phyloP scores from a whole-genome alignment of 1,140 invertebrate genomes.

The Psix sp. region DNA sequence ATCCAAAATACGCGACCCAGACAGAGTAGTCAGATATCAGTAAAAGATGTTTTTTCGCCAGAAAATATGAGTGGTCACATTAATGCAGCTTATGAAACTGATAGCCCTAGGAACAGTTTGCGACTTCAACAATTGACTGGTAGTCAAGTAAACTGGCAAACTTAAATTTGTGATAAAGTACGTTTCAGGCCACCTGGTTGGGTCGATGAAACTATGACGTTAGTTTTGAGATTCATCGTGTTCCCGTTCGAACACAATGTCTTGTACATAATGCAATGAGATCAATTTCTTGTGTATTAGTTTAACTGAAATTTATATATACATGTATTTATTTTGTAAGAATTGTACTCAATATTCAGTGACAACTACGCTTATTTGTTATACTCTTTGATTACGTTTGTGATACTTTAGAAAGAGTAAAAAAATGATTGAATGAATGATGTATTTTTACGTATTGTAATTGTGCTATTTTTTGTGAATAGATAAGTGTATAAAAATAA shows the following conservation, averaged over 20 bases:
- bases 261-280: constrained; percentile 23
- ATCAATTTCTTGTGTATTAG: constrained; percentile 2
- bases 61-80: constrained; percentile 74
- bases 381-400: constrained; percentile 52
- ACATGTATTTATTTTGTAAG: constrained; percentile 10
- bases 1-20: constrained; percentile 77
- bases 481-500: too few species aligned
- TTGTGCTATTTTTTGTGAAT: background rate
- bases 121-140: constrained; percentile 66
- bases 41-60: constrained; percentile 76
- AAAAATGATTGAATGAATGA: background rate
- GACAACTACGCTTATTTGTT: constrained; percentile 65
- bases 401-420: constrained; percentile 27
- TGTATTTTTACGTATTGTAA: background rate
- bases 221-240: constrained; percentile 33
- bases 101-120: constrained; percentile 76
- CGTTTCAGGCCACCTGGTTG: too few species aligned
- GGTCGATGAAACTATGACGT: too few species aligned
- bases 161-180: too few species aligned
- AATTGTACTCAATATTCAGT: constrained; percentile 29
- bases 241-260: constrained; percentile 1
- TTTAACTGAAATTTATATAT: background rate
- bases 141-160: constrained; percentile 68
- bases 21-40: constrained; percentile 75
- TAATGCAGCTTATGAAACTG: constrained; percentile 76